Conservation (phyloP, 2,113 vertebrate genomes). For the Microcebus jonahi region DNA sequence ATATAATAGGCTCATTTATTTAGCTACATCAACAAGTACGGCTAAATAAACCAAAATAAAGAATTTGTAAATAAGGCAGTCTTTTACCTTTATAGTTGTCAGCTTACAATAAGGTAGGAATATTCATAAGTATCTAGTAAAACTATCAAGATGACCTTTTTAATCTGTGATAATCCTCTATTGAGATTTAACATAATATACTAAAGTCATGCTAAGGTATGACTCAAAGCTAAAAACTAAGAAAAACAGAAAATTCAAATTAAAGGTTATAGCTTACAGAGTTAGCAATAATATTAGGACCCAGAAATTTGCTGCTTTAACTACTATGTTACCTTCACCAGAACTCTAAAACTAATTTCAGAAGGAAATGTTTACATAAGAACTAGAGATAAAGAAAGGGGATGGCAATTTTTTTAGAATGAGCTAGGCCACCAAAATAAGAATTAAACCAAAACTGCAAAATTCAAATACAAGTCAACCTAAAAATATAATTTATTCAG, state of each 20-base stretch:
- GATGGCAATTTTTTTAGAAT: not conserved
- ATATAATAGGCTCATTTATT: constrained; percentile 62
- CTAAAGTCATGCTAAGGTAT: not conserved
- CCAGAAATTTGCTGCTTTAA: constrained; percentile 51
- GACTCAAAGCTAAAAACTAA: constrained; percentile 49
- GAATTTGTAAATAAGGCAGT: constrained; percentile 44
- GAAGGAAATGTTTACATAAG: constrained; percentile 1
- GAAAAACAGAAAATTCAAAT: constrained; percentile 47
- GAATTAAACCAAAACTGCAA: not conserved
- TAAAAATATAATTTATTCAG: not conserved
- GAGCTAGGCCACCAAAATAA: not conserved
- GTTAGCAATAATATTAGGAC: constrained; percentile 17
- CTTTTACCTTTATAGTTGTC: constrained; percentile 41
- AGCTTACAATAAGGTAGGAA: not conserved
- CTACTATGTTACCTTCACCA: constrained; percentile 15
- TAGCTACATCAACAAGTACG: constrained; percentile 51
- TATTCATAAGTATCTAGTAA: constrained; percentile 54
- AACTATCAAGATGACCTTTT: constrained; percentile 47
- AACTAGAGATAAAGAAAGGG: not conserved
- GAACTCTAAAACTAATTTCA: constrained; percentile 54
- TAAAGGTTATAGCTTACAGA: constrained; percentile 15
- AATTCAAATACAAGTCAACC: constrained; percentile 10
- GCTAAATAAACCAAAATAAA: constrained; percentile 60
- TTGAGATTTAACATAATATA: constrained; percentile 5
- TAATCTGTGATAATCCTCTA: constrained; percentile 22